phyloP scores from a whole-genome alignment of 2,888 invertebrate species.

The Eupithecia centaureata region DNA sequence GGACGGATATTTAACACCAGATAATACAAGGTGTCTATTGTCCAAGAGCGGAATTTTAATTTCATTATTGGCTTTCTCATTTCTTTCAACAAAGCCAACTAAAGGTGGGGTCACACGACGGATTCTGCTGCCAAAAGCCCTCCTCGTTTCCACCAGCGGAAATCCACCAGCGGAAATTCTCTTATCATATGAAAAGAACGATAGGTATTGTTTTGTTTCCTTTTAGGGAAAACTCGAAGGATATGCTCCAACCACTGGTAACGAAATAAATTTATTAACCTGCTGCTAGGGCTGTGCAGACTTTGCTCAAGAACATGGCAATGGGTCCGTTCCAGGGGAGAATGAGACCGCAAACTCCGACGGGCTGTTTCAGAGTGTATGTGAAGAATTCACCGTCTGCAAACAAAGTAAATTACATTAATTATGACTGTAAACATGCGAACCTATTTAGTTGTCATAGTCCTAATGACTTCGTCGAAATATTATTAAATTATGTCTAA shows the following conservation, averaged over 20 bases:
- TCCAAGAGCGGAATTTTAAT: background rate
- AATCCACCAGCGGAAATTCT: too few relatives aligned
- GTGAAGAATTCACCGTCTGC: conserved; percentile 55
- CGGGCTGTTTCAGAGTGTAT: conserved; percentile 85
- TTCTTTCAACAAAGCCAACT: too few relatives aligned
- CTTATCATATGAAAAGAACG: too few relatives aligned
- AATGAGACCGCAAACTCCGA: conserved; percentile 92
- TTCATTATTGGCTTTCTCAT: too few relatives aligned
- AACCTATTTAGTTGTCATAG: too few relatives aligned
- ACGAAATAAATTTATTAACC: conserved; percentile 49
- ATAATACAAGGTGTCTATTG: background rate
- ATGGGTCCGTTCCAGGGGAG: conserved; percentile 95
- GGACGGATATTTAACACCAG: background rate
- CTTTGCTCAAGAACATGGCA: conserved; percentile 95
- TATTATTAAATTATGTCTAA: too few relatives aligned
- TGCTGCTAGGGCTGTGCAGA: conserved; percentile 84
- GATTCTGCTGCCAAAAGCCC: background rate
- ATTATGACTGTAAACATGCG: too few relatives aligned
- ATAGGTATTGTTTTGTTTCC: too few relatives aligned
- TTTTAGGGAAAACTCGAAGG: background rate
- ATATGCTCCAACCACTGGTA: background rate
- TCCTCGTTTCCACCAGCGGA: background rate
- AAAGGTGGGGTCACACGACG: too few relatives aligned
- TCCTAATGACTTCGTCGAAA: too few relatives aligned
- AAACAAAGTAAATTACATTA: background rate